Evolutionary conservation across 2,113 vertebrate genomes (phyloP).

Genomic region (Orycteropus afer): DNA sequence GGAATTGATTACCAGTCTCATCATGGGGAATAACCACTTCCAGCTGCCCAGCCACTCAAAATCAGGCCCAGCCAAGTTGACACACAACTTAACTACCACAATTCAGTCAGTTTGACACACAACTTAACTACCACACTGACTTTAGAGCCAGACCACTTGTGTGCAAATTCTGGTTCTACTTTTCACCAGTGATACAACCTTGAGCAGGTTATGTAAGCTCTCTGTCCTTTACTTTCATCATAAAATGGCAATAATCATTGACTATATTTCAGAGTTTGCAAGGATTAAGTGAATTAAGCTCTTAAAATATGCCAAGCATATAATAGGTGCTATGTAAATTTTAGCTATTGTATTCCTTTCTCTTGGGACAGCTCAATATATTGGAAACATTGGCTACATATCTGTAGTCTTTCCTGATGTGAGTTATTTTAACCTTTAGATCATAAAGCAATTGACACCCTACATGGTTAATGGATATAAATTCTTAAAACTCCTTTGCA

Average conservation of each 20-base stretch:
- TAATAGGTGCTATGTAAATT: neutral
- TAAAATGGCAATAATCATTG: neutral
- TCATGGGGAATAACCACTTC: too few relatives aligned
- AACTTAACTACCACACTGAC: neutral
- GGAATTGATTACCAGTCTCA: too few relatives aligned
- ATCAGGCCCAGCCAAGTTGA: too few relatives aligned
- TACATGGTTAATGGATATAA: neutral
- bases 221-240: neutral
- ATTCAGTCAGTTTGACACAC: too few relatives aligned
- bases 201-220: neutral
- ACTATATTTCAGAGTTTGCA: neutral
- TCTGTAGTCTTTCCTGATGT: neutral
- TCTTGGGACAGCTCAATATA: neutral
- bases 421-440: constrained; percentile 23
- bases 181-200: neutral
- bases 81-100: too few relatives aligned
- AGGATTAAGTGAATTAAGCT: neutral
- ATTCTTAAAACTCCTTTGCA: neutral
- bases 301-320: neutral
- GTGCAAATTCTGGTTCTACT: neutral
- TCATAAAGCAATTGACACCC: neutral
- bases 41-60: too few relatives aligned
- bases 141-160: neutral
- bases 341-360: constrained; percentile 22
- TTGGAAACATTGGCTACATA: neutral